Percentiles rank a stretch among this genome's conserved stretches.
These are phyloP conservation scores for Pontoporia blainvillei DNA, from an alignment of 2,113 vertebrate genomes.

Conservation along the genomic window DNA sequence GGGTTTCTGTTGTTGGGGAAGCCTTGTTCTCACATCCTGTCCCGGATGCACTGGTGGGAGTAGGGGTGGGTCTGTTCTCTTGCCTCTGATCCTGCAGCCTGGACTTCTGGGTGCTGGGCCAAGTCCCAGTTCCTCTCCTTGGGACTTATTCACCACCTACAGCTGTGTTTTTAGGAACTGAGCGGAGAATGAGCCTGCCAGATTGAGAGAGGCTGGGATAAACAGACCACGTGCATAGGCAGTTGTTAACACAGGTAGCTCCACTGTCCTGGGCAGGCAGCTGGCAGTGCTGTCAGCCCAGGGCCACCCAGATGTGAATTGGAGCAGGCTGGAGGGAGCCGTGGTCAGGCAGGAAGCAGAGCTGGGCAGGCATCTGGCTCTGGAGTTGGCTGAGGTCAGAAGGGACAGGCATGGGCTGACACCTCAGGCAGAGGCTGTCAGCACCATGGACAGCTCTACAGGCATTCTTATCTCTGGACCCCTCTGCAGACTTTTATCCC, in stretches of 20 bases:
- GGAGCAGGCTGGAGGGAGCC: background rate
- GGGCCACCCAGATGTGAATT: background rate
- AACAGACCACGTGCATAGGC: background rate
- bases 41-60: background rate
- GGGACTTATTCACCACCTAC: background rate
- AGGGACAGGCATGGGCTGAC: background rate
- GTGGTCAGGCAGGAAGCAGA: background rate
- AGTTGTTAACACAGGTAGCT: background rate
- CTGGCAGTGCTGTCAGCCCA: background rate
- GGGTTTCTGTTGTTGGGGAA: background rate
- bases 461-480: background rate
- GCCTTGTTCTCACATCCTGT: background rate
- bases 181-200: background rate
- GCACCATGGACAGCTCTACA: background rate
- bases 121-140: background rate
- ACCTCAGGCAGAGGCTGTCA: background rate
- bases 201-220: background rate
- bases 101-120: background rate
- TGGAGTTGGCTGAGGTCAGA: background rate
- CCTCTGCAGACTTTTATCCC: background rate
- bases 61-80: background rate
- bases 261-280: background rate
- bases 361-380: background rate
- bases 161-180: background rate
- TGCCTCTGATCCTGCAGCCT: background rate